Percentiles rank a stretch among this genome's conserved stretches.
phyloP scores from a whole-genome alignment of 2,113 vertebrate species.

The Centropus unirufus region DNA sequence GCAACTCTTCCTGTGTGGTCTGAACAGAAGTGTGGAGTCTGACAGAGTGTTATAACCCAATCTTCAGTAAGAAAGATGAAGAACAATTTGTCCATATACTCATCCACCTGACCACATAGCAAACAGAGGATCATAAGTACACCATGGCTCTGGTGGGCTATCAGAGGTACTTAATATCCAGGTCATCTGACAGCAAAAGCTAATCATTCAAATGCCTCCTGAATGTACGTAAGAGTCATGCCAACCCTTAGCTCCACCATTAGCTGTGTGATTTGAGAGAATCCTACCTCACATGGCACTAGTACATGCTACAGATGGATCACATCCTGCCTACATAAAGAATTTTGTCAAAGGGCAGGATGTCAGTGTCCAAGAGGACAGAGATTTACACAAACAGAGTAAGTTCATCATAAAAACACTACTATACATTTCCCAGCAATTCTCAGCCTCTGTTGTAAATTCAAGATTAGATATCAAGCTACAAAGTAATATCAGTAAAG shows the following conservation, averaged over 20 bases:
- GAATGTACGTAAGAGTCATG: accelerated
- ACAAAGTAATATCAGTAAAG: not conserved
- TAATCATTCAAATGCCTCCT: not conserved
- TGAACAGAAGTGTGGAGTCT: not conserved
- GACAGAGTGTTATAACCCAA: not conserved
- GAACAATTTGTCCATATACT: accelerated
- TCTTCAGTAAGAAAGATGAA: not conserved
- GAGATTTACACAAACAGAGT: not conserved
- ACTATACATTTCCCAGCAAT: not conserved
- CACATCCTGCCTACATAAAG: not conserved
- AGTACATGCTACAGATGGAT: not conserved
- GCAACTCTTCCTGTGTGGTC: not conserved
- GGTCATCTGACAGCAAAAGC: not conserved
- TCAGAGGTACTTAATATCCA: not conserved
- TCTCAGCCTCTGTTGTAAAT: not conserved
- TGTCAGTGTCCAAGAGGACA: not conserved
- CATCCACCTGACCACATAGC: not conserved
- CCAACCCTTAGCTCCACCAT: not conserved
- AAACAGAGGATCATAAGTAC: not conserved
- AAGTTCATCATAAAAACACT: not conserved
- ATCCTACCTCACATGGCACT: not conserved
- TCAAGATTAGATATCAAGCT: not conserved
- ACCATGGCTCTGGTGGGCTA: not conserved
- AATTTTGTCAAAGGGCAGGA: not conserved
- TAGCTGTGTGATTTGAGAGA: not conserved